Conservation (phyloP, 2,113 vertebrate genomes). For the Chlorodrepanis virens region DNA sequence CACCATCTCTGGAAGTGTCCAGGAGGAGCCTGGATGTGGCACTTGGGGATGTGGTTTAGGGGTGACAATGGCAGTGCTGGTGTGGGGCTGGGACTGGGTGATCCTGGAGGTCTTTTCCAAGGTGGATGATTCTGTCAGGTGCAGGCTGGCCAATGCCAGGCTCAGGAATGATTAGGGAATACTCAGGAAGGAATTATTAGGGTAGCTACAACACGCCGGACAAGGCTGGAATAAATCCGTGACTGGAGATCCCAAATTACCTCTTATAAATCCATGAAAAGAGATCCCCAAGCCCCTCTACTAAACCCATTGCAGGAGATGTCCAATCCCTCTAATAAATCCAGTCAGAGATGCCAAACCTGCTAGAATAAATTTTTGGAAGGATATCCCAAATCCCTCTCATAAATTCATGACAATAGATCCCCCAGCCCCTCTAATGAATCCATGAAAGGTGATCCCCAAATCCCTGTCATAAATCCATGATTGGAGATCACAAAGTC, state of each 20-base stretch:
- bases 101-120: not conserved
- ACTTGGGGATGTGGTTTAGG: rapidly evolving
- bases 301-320: not conserved
- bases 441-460: rapidly evolving
- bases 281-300: too few species aligned
- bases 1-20: rapidly evolving
- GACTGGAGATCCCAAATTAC: not conserved
- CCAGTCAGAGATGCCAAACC: not conserved
- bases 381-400: not conserved
- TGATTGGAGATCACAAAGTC: too few species aligned
- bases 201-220: rapidly evolving
- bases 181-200: not conserved
- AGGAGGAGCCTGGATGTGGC: not conserved
- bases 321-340: not conserved
- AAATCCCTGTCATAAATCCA: not conserved
- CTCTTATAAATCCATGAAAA: too few species aligned
- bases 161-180: not conserved
- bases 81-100: not conserved
- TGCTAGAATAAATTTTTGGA: not conserved
- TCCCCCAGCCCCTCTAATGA: too few species aligned
- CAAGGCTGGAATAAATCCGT: not conserved
- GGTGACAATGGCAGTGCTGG: not conserved
- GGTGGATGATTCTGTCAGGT: not conserved
- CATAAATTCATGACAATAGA: not conserved
- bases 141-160: not conserved